A percentile compares a stretch with the other conserved stretches of the same genome.
phyloP scores from a whole-genome alignment of 2,113 vertebrate genomes.

The Silurus glanis region DNA sequence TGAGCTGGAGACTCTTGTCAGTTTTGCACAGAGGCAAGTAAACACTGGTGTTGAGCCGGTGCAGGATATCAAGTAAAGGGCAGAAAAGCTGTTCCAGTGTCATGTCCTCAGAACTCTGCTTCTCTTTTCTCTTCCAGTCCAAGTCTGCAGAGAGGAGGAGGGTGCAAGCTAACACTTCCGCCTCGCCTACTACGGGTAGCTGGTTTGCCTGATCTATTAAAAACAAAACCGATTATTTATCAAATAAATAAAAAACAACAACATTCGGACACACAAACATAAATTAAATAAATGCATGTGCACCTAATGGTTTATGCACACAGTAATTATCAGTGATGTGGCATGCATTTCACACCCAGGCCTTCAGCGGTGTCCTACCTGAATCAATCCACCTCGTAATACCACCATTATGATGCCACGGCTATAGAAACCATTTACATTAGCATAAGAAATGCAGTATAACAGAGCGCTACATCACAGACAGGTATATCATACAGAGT shows the following conservation, averaged over 20 bases:
- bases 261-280: not conserved
- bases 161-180: constrained; percentile 80
- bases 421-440: no score
- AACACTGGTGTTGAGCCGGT: constrained; percentile 82
- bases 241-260: not conserved
- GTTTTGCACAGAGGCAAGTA: constrained; percentile 85
- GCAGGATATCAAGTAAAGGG: constrained; percentile 84
- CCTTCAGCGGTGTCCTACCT: no score
- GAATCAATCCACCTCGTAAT: no score
- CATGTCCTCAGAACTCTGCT: constrained; percentile 56
- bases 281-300: not conserved
- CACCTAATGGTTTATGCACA: not conserved
- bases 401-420: no score
- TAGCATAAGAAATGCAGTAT: no score
- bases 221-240: not conserved
- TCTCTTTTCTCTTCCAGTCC: constrained; percentile 27
- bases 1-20: constrained; percentile 88
- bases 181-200: constrained; percentile 82
- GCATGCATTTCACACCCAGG: no score
- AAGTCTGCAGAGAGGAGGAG: constrained; percentile 75
- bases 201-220: constrained; percentile 69
- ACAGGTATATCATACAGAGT: no score
- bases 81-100: constrained; percentile 77
- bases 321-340: not conserved
- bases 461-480: no score